Base-by-base conservation (phyloP, 2,888 invertebrate genomes). In the Drosophila fungiperda region DNA sequence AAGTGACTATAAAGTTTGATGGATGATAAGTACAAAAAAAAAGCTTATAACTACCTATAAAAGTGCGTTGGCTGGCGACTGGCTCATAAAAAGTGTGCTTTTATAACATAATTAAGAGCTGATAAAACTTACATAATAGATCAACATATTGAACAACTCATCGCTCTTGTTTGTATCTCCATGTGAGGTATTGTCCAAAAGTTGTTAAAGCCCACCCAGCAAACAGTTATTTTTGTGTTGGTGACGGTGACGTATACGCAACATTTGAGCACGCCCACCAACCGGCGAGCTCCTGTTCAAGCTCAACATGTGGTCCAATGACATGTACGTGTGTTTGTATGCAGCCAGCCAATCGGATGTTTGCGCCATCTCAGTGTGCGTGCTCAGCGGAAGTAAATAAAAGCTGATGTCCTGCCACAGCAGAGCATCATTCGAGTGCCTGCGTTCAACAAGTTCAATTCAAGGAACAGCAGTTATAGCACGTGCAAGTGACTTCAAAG, bases 381-480 rank as follows among this genome's bases (percentile, higher is more conserved):
- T 80, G 72, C 78, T 64, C 70, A 60, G 42, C 78, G 79, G 76
- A 87, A 87, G 84, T 81, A 82, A 88, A 90, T 88, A 88, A 90
- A 92, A 92, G 89, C 91, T 70, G 87, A 83, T 80, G 87, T 91
- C 89, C 89, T 90, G 78, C 71, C 65, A 60, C 67, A 68, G 55
- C 64, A 82, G 76, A 80, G 60, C 78, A 91, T 87, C 91, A 92
- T 90, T 92, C 80, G 82, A 90, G 87, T 76, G 71, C 83, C 82
- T 81, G 87, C 80, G 83, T 81, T 91, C 80, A 81, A 81, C 82
- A 83, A 85, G 83, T 83, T 71, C 75, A 55, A 68, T 71, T 75
- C 65, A 40, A 40, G 32, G 53, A 35, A 23, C 40, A 36, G 57
- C 11, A 57, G 48, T 53, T 61, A 57, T 36, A 20, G 7, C 26